Conservation (phyloP, 2,113 vertebrate species). For the Thryonomys swinderianus region DNA sequence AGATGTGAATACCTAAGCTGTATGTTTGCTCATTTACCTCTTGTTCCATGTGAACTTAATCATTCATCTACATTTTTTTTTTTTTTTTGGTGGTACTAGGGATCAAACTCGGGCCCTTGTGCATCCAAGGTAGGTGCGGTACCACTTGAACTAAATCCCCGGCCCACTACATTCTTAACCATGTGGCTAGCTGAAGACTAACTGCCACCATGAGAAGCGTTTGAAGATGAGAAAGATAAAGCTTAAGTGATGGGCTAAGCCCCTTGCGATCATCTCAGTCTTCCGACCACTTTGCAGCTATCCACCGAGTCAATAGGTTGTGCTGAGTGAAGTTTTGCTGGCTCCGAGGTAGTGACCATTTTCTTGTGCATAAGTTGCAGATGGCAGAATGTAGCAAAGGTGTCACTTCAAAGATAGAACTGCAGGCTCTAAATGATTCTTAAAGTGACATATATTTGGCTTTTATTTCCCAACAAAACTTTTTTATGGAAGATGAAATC, state of each 20-base stretch:
- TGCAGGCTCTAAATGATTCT: conserved; percentile 43
- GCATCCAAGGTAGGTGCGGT: too few relatives aligned
- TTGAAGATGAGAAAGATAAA: conserved; percentile 10
- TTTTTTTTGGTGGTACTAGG: too few relatives aligned
- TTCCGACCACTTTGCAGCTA: background rate
- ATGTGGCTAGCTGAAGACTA: background rate
- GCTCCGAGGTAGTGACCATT: background rate
- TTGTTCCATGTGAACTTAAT: background rate
- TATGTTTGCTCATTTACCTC: background rate
- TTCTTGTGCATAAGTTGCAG: conserved; percentile 35
- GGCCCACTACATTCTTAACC: background rate
- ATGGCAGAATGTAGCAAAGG: conserved; percentile 37
- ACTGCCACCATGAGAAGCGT: background rate
- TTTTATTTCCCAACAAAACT: conserved; percentile 45
- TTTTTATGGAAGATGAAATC: conserved; percentile 36
- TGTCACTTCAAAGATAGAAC: conserved; percentile 68
- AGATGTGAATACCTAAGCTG: background rate
- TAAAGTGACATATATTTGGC: conserved; percentile 49
- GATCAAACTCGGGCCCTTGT: too few relatives aligned
- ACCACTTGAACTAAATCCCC: too few relatives aligned
- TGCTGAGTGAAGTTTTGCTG: conserved; percentile 7
- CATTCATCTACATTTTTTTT: conserved; percentile 29
- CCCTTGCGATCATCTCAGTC: background rate
- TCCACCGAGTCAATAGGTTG: background rate
- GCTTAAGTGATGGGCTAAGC: background rate